Evolutionary conservation across 1,140 invertebrate genomes (phyloP).

Genomic region (Anoplophora glabripennis): DNA sequence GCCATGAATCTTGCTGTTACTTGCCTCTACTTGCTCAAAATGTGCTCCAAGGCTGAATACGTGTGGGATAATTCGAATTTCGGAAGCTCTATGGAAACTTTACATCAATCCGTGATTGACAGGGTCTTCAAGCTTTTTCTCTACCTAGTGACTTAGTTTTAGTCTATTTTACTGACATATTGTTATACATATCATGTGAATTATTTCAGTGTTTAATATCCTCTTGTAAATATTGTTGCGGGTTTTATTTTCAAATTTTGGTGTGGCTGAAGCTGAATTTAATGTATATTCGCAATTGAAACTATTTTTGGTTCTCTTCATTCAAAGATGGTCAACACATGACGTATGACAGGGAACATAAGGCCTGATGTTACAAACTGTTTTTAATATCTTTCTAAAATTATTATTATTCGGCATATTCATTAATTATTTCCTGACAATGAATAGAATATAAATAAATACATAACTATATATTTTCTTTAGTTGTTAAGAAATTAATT

Average conservation of each 20-base stretch:
- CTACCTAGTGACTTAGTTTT: constrained; percentile 15
- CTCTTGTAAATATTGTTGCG: constrained; percentile 24
- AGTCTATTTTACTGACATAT: constrained; percentile 17
- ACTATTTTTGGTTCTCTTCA: constrained; percentile 3
- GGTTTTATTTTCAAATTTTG: constrained; percentile 20
- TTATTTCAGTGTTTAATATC: constrained; percentile 14
- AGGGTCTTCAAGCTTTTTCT: constrained; percentile 38
- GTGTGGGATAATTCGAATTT: constrained; percentile 1
- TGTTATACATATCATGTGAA: constrained; percentile 35
- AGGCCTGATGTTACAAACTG: too few species aligned
- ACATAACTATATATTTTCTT: too few species aligned
- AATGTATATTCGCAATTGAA: neutral
- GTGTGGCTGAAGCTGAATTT: constrained; percentile 12
- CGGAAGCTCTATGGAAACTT: neutral
- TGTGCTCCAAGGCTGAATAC: constrained; percentile 28
- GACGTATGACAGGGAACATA: too few species aligned
- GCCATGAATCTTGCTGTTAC: constrained; percentile 25
- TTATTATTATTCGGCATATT: too few species aligned
- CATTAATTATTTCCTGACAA: too few species aligned
- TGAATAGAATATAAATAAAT: too few species aligned
- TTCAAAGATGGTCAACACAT: neutral
- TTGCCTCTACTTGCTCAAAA: constrained; percentile 36
- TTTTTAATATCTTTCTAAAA: too few species aligned
- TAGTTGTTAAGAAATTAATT: too few species aligned
- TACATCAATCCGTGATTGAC: constrained; percentile 34